Evolutionary conservation across 92 coral and sea anemone genomes (phyloP), one percentile per base, ranked within the genome.

Genomic region (Phymanthus crucifer): DNA sequence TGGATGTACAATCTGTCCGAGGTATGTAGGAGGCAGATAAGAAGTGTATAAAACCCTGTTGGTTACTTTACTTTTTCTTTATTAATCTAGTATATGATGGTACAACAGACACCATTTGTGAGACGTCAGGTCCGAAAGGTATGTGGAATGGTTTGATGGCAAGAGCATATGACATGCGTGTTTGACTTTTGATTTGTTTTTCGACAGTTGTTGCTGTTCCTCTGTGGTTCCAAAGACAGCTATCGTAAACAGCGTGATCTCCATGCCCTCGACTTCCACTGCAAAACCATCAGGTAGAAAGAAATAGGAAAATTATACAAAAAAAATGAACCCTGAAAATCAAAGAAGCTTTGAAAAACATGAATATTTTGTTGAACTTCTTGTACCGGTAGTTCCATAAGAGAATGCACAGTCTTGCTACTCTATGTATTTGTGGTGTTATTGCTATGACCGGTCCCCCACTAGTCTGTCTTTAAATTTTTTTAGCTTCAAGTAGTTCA

Each of bases 111-210:
- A 2, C 97, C 99, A 67, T 95, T 95, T 83, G 99, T 95, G 6
- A 87, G 93, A 73, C 73, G 99, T 32, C 99, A 95, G 91, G 99
- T 95, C n/a, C 84, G 99, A 27, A 95, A 93, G 93, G 97, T 92
- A 71, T 32, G 76, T 33, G 33, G 23, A 12, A 64, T 21, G 7
- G 29, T 6, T 6, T 9, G 34, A 32, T 8, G 21, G 38, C 14
- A 8, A 32, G 0, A 43, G 1, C 27, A 9, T 6, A 21, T 21
- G 27, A 54, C 2, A 54, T 54, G 6, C 64, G 21, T 26, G 68
- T 21, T 67, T 74, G 21, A 19, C 8, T 47, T 61, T 61, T 16
- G 14, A 52, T 23, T 18, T 58, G 27, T 40, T 43, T 78, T 31
- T 18, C 38, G 75, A 8, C 46, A 92, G 96, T 73, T 95, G 86